Base-by-base conservation (phyloP, 2,888 invertebrate species). In the Rhingia campestris region DNA sequence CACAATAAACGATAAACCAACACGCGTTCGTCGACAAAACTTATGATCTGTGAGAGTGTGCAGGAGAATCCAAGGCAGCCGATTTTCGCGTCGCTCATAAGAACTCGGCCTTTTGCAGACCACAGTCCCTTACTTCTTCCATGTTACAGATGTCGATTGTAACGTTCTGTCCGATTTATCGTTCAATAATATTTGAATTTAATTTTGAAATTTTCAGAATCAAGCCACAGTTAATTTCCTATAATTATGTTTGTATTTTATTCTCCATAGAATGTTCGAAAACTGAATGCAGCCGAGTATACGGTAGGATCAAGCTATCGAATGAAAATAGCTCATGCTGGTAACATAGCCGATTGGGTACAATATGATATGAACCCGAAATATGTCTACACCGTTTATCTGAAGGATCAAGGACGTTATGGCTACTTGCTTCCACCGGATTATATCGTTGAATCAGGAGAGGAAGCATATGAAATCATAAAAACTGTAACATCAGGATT, bases 321-420 rank as follows among this genome's bases (percentile, higher is more conserved):
- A 9, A 82, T 90, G 80, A 89, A 89, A 73, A 69, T 91, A 81
- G 89, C 90, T 0, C 86, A 89, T 4, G 85, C 90, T 6, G 91
- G 91, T n/a, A 91, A 90, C 77, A 88, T 90, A 0, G 91, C 89
- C 0, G 91, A 91, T 70, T 91, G 91, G 91, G 88, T 89, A 7
- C 89, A 90, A 74, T 86, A 89, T 47, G 86, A 86, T 49, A 86
- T 90, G 3, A 88, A 86, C 64, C 89, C 90, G 1, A 88, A 89
- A 12, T 89, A 87, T 74, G 91, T 90, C 3, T 91, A 88, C 72
- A 89, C 89, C 72, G 87, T 91, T 3, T 90, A 88, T 49, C 82
- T 91, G 0, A 90, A 90, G 81, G 91, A 91, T 86, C 90, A 90
- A 76, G 91, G 91, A 1, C 89, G 90, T n/a, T 90, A 91, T 74